Evolutionary conservation across 2,113 vertebrate genomes (phyloP), one percentile per base, ranked within the genome.

Genomic region (Meleagris gallopavo): DNA sequence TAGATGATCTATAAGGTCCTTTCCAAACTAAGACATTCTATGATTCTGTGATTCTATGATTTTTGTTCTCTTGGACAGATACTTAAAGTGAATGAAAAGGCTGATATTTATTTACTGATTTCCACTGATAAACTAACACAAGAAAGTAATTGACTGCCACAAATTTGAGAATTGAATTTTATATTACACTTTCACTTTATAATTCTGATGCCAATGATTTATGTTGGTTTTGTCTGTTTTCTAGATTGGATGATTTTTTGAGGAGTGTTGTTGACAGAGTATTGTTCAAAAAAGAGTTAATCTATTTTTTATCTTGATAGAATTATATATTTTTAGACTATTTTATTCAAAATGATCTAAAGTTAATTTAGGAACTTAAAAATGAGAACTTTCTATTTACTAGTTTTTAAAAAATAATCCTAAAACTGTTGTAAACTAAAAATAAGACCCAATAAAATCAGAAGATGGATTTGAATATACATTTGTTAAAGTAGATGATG

Each of bases 241-340:
- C 48, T 25, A 50, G 48, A 50, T 24, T 50, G 30, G 57, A 7
- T n/a, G 57, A n/a, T 48, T 43, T 84, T 48, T 38, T 43, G 43
- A 9, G 18, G 11, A 8, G 9, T 48, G 5, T 2, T 4, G 5
- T 5, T 36, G 5, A 52, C 12, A 45, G 38, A 25, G 3, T 16
- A 29, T 29, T 17, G 46, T 73, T 75, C 45, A 45, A 36, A 67
- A 69, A 57, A 14, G 4, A 60, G 22, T 36, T 22, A 60, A 22
- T 16, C 21, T 34, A 60, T 34, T 19, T 60, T 71, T 82, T 40
- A 21, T 48, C 48, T 79, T 34, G 32, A 77, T 83, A 50, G 52
- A 69, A 29, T 60, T 46, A 4, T 19, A 76, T 13, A 13, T 36
- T 69, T 2, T 45, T 60, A 52, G 11, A 2, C 12, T 36, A 55